A percentile compares a stretch with the other conserved stretches of the same genome.
These are phyloP conservation scores for Salvator merianae DNA, from an alignment of 2,113 vertebrate genomes.

Conservation along the genomic window DNA sequence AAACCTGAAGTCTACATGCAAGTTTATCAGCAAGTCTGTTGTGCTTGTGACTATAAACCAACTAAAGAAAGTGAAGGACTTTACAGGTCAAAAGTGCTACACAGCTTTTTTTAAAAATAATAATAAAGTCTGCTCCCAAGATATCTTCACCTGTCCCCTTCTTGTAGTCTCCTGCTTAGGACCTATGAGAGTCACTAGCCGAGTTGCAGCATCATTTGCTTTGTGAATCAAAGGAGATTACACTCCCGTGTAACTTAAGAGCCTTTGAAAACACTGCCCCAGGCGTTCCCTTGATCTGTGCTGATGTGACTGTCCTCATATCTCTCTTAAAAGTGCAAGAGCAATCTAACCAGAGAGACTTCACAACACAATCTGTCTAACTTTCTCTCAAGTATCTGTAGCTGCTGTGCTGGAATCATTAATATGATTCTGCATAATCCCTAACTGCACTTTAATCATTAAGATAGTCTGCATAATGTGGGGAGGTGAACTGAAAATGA, in stretches of 20 bases:
- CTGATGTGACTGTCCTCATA: background rate
- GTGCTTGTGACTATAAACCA: background rate
- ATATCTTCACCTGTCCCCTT: background rate
- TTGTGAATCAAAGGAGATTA: background rate
- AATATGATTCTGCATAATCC: background rate
- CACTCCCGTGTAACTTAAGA: slow-evolving; percentile 10
- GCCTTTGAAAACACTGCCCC: slow-evolving; percentile 11
- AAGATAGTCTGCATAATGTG: background rate
- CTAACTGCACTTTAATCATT: background rate
- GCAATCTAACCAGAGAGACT: background rate
- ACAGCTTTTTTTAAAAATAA: background rate
- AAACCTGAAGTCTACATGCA: too few relatives aligned
- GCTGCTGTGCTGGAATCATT: background rate
- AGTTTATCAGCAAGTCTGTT: too few relatives aligned
- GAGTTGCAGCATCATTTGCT: background rate
- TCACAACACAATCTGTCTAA: rapidly evolving
- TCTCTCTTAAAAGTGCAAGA: background rate
- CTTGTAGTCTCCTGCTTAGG: background rate
- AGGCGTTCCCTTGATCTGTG: slow-evolving; percentile 8
- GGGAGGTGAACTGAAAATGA: rapidly evolving
- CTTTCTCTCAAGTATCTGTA: background rate
- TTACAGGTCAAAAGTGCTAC: background rate
- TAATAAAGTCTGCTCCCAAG: background rate
- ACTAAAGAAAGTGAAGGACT: background rate
- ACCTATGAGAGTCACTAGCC: background rate